Percentiles rank a stretch among this genome's conserved stretches.
Conservation (phyloP, 1,140 invertebrate species). For the Andrena cerasifolii region DNA sequence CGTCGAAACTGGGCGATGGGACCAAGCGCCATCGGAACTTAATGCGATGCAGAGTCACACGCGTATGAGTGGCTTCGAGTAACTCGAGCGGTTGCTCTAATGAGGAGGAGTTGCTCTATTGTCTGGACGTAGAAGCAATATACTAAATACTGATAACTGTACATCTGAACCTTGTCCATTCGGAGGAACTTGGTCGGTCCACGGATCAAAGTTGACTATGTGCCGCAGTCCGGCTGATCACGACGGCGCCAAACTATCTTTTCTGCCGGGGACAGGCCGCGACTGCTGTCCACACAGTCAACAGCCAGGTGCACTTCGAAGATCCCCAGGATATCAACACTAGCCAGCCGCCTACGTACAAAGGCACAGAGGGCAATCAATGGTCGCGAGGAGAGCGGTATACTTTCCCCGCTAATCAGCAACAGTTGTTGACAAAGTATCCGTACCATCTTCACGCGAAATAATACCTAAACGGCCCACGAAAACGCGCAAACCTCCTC, state of each 20-base stretch:
- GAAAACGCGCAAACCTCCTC: too few species aligned
- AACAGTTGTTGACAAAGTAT: constrained; percentile 46
- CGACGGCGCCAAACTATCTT: constrained; percentile 50
- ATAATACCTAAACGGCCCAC: background rate
- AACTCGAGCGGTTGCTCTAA: too few species aligned
- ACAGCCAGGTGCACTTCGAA: background rate
- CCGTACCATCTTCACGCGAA: background rate
- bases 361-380: too few species aligned
- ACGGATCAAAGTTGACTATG: constrained; percentile 1
- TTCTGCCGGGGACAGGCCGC: constrained; percentile 35
- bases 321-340: background rate
- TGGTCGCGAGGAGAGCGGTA: background rate
- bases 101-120: too few species aligned
- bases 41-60: too few species aligned
- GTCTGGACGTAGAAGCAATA: too few species aligned
- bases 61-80: too few species aligned
- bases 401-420: constrained; percentile 8
- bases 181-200: too few species aligned
- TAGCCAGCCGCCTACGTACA: background rate
- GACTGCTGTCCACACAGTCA: constrained; percentile 21
- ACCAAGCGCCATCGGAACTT: too few species aligned
- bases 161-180: too few species aligned
- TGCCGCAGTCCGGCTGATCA: constrained; percentile 41
- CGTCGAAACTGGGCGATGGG: too few species aligned
- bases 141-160: too few species aligned